Percentiles rank a stretch among this genome's conserved stretches.
Conservation (phyloP, 2,888 invertebrate genomes). For the Stenchaetothrips biformis region DNA sequence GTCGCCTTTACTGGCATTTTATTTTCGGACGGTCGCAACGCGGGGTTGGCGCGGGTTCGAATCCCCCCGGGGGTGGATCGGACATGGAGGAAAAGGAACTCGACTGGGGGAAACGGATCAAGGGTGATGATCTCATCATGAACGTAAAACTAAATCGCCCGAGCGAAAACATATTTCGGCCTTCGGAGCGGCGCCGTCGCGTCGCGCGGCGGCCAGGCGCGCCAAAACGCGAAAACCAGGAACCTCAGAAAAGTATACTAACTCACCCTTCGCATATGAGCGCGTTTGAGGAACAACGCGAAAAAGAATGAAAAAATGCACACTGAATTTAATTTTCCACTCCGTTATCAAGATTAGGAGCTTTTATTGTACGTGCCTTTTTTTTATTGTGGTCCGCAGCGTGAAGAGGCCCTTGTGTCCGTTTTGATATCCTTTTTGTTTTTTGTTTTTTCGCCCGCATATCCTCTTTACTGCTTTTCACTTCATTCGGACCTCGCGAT, state of each 20-base stretch:
- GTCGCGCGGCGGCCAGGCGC: not conserved
- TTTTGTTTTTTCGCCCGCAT: not conserved
- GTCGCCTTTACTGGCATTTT: conserved; percentile 19
- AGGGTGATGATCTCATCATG: conserved; percentile 18
- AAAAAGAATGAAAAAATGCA: not conserved
- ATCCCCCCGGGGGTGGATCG: not conserved
- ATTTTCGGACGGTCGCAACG: not conserved
- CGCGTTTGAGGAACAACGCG: not conserved
- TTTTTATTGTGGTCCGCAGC: not conserved
- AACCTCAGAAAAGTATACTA: not conserved
- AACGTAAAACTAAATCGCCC: conserved; percentile 20
- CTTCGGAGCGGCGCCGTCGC: not conserved
- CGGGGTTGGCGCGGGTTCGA: not conserved
- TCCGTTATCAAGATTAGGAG: conserved; percentile 21
- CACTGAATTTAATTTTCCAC: conserved; percentile 24
- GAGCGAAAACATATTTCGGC: conserved; percentile 19
- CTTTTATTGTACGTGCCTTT: conserved; percentile 3
- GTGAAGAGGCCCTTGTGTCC: not conserved
- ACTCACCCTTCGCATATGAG: not conserved
- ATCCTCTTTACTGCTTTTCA: not conserved
- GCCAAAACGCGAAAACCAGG: too few relatives aligned
- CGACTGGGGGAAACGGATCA: conserved; percentile 1
- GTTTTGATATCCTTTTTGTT: not conserved
- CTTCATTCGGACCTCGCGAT: not conserved
- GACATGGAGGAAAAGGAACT: not conserved